Evolutionary conservation across 2,888 invertebrate species (phyloP), one percentile per base, ranked within the genome.

Genomic region (Phytoseiulus persimilis): DNA sequence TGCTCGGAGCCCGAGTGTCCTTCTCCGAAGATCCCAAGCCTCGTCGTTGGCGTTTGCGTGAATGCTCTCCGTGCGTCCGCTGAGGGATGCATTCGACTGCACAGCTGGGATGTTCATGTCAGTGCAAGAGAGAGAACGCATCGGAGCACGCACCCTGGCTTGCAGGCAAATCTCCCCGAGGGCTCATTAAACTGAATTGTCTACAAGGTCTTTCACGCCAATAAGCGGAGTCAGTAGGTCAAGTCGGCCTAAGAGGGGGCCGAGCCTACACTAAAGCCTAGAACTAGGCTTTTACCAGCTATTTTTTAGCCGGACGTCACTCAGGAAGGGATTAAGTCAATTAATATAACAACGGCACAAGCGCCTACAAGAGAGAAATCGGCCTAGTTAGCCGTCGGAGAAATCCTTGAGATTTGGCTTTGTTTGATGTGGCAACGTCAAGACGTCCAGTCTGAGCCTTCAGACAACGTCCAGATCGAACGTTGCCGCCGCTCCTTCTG

Each of bases 141-240:
- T 46, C 14, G 46, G 46, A 11, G 46, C 46, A 6, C 46, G 46
- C 46, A 14, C 9, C 6, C 46, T 46, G 46, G 46, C 46, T 46
- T 46, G 14, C 65, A 65, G 65, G 65, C 65, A 65, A 65, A 65
- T 65, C 45, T 87, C 9, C 45, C 87, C 32, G 87, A 87, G 87
- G 87, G 87, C 87, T 87, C 87, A 87, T 87, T 87, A 87, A 87
- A 45, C 33, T 87, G 87, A 87, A 87, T 87, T 87, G 33, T 87
- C 87, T 87, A 87, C 87, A 87, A 87, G 87, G 87, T 87, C 87
- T 87, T 87, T 39, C 9, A 23, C 65, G 65, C 65, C 65, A 65
- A 65, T 65, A 65, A 65, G 65, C 18, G 65, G 18, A 65, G 65
- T 65, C 65, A 65, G 65, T 65, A 65, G 65, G 65, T 65, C 65